Conservation (phyloP, 2,888 invertebrate species). For the Scotopteryx bipunctaria region DNA sequence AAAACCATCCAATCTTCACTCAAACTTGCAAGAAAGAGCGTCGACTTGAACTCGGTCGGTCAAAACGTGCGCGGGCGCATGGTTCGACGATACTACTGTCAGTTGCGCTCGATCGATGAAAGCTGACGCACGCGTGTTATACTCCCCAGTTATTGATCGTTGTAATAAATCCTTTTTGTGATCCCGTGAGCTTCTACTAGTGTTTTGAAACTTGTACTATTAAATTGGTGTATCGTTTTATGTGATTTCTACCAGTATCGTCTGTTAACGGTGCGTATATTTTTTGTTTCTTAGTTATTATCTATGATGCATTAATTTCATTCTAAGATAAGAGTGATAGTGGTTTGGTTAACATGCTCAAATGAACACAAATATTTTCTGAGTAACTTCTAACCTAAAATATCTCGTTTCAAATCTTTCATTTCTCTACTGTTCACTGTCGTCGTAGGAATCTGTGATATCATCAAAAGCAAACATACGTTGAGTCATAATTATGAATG, state of each 20-base stretch:
- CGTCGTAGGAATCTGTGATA: slow-evolving; percentile 28
- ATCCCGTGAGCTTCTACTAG: slow-evolving; percentile 44
- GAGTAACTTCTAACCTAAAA: background rate
- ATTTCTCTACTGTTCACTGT: slow-evolving; percentile 7
- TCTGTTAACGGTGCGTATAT: slow-evolving; percentile 46
- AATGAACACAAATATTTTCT: slow-evolving; percentile 5
- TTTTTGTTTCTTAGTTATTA: slow-evolving; percentile 40
- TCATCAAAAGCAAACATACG: slow-evolving; percentile 45
- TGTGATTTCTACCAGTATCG: slow-evolving; percentile 28
- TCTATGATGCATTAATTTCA: slow-evolving; percentile 49
- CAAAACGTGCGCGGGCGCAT: slow-evolving; percentile 71
- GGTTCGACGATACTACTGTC: slow-evolving; percentile 63
- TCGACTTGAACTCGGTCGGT: slow-evolving; percentile 52
- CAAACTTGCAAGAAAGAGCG: slow-evolving; percentile 24
- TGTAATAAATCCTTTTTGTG: slow-evolving; percentile 57
- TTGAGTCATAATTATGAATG: slow-evolving; percentile 50
- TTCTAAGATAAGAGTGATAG: slow-evolving; percentile 67
- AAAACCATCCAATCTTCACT: slow-evolving; percentile 24
- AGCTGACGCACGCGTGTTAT: slow-evolving; percentile 44
- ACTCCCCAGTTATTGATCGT: slow-evolving; percentile 57
- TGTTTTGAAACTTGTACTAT: slow-evolving; percentile 39
- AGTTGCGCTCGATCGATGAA: slow-evolving; percentile 76
- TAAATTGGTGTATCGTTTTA: slow-evolving; percentile 44
- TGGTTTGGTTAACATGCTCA: slow-evolving; percentile 55
- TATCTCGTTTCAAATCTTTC: background rate